Conservation (phyloP, 2,888 invertebrate genomes). For the Volucella inanis region DNA sequence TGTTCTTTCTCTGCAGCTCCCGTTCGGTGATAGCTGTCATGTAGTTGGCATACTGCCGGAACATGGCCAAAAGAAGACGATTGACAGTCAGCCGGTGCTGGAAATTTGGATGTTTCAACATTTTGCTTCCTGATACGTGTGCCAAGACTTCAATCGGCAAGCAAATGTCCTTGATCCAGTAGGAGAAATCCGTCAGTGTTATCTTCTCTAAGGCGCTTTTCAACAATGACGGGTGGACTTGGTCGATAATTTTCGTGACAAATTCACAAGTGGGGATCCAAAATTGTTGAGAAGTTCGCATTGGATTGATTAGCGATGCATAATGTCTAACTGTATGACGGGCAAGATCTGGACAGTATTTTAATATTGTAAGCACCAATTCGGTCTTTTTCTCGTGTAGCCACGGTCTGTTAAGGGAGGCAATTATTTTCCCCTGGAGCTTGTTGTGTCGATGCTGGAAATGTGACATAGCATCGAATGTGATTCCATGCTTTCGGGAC, state of each 20-base stretch:
- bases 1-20: constrained; percentile 79
- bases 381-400: constrained; percentile 86
- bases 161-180: constrained; percentile 81
- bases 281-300: constrained; percentile 66
- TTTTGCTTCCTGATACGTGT: constrained; percentile 76
- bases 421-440: constrained; percentile 84
- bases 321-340: constrained; percentile 86
- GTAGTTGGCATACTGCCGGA: constrained; percentile 82
- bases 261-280: constrained; percentile 77
- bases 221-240: constrained; percentile 78
- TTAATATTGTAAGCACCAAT: constrained; percentile 86
- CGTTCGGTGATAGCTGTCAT: constrained; percentile 78
- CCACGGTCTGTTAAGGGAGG: constrained; percentile 88
- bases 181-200: constrained; percentile 80
- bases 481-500: constrained; percentile 89
- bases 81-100: constrained; percentile 80
- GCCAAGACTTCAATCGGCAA: constrained; percentile 80
- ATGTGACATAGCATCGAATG: constrained; percentile 87
- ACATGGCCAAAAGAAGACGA: constrained; percentile 82
- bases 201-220: constrained; percentile 79
- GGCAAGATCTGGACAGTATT: constrained; percentile 89
- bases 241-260: constrained; percentile 78
- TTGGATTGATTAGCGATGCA: constrained; percentile 86
- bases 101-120: constrained; percentile 76
- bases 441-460: constrained; percentile 80